phyloP scores from a whole-genome alignment of 2,113 vertebrate genomes.

The Cephalopterus ornatus region DNA sequence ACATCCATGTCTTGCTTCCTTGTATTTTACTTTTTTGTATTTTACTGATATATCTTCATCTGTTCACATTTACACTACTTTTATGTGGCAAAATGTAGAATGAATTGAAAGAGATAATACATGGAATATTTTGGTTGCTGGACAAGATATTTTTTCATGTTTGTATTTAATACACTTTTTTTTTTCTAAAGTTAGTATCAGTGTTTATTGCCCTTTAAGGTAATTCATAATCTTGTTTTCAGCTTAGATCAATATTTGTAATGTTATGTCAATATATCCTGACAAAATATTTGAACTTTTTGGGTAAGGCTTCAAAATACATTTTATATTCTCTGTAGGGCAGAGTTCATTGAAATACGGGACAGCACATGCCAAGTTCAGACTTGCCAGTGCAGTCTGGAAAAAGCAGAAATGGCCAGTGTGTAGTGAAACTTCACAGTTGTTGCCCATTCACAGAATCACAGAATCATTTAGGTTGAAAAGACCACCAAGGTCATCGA shows the following conservation, averaged over 20 bases:
- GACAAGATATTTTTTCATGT: background rate
- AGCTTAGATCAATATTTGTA: background rate
- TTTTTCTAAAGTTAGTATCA: background rate
- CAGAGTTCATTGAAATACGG: background rate
- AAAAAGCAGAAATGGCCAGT: background rate
- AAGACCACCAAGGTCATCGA: background rate
- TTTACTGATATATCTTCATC: background rate
- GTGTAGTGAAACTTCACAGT: background rate
- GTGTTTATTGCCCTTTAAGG: background rate
- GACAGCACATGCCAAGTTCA: background rate
- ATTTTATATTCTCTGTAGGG: background rate
- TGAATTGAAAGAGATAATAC: background rate
- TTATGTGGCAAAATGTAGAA: background rate
- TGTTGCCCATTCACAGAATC: background rate
- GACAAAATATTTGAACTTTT: background rate
- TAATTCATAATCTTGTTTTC: background rate
- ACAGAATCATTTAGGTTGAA: background rate
- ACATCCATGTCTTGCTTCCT: background rate
- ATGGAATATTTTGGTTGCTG: background rate
- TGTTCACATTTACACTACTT: background rate
- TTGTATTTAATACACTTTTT: background rate
- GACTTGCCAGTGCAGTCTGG: background rate
- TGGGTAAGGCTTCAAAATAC: background rate
- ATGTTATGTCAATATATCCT: background rate
- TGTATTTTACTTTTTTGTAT: background rate